Evolutionary conservation across 1,140 invertebrate species (phyloP).

Genomic region (Campoletis sonorensis): DNA sequence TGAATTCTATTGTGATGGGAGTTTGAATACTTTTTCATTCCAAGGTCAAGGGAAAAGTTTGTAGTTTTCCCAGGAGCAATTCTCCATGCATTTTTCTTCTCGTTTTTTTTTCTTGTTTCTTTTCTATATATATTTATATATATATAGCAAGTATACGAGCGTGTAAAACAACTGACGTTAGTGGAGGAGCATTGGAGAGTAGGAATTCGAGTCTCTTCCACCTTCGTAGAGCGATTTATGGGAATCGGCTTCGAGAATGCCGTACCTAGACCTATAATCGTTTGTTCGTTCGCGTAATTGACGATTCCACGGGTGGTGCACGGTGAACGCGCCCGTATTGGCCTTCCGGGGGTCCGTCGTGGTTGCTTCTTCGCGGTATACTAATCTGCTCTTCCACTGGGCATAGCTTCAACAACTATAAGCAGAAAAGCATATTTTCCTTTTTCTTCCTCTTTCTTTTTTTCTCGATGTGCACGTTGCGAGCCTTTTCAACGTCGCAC

Average conservation of each 20-base stretch:
- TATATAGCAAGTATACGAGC: too few species aligned
- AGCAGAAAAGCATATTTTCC: constrained; percentile 1
- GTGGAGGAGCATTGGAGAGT: not conserved
- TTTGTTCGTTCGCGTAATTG: constrained; percentile 69
- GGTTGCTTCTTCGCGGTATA: not conserved
- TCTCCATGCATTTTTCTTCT: too few species aligned
- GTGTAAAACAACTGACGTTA: too few species aligned
- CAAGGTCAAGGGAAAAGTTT: too few species aligned
- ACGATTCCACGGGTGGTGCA: constrained; percentile 67
- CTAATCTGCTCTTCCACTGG: too few species aligned
- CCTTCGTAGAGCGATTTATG: constrained; percentile 54
- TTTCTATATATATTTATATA: too few species aligned
- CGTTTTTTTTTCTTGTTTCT: not conserved
- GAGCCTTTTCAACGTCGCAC: too few species aligned
- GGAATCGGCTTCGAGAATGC: constrained; percentile 66
- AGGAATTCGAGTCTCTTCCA: constrained; percentile 35
- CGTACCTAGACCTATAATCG: constrained; percentile 70
- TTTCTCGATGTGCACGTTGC: not conserved
- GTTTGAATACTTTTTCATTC: too few species aligned
- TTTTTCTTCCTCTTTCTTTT: too few species aligned
- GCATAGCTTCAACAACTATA: not conserved
- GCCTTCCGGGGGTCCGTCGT: constrained; percentile 31
- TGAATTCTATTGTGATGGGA: too few species aligned
- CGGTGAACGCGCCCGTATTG: constrained; percentile 4
- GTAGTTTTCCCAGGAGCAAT: too few species aligned